Evolutionary conservation across 2,113 vertebrate species (phyloP).

Genomic region (Entelurus aequoreus): DNA sequence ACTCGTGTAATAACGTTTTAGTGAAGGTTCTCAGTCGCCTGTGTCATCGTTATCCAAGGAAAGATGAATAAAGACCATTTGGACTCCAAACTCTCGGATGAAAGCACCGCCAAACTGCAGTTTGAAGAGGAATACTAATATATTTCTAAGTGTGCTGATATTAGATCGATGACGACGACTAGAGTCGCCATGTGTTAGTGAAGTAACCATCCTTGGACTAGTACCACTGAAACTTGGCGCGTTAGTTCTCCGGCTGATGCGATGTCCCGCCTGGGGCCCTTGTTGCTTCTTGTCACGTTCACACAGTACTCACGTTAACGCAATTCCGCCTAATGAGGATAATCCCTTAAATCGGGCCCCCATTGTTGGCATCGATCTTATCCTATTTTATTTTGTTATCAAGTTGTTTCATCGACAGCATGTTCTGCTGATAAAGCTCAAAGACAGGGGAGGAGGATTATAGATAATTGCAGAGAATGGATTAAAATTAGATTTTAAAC

Average conservation of each 20-base stretch:
- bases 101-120: no score
- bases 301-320: slow-evolving; percentile 23
- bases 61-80: background rate
- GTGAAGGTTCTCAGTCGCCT: slow-evolving; percentile 1
- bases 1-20: background rate
- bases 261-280: background rate
- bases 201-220: background rate
- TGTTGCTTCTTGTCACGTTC: slow-evolving; percentile 27
- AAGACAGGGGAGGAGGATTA: slow-evolving; percentile 39
- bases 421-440: slow-evolving; percentile 52
- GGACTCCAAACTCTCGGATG: background rate
- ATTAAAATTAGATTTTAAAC: slow-evolving; percentile 42
- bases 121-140: background rate
- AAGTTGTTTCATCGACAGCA: slow-evolving; percentile 23
- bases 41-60: background rate
- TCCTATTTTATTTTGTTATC: slow-evolving; percentile 50
- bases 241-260: background rate
- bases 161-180: background rate
- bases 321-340: slow-evolving; percentile 54
- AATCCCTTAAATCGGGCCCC: slow-evolving; percentile 50
- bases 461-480: slow-evolving; percentile 29
- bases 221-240: background rate
- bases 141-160: background rate
- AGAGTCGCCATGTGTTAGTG: background rate
- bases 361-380: slow-evolving; percentile 40